These are phyloP conservation scores for Falco concolor DNA, from an alignment of 2,797 vertebrate genomes.

Conservation along the genomic window DNA sequence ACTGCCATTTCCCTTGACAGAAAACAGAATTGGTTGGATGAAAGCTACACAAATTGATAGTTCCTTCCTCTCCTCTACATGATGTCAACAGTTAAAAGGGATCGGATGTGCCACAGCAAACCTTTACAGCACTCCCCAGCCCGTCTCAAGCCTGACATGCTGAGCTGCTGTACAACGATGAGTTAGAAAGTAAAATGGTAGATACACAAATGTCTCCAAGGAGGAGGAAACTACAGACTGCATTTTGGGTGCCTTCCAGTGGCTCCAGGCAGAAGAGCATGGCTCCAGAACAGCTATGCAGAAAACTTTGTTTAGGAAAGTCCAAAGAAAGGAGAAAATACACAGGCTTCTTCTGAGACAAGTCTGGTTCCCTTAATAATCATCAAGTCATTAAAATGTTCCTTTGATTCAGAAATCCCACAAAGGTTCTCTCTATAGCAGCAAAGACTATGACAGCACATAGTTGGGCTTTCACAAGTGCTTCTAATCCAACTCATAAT, in stretches of 20 bases:
- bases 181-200: neutral
- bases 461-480: neutral
- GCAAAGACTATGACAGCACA: neutral
- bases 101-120: conserved; percentile 79
- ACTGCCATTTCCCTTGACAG: conserved; percentile 76
- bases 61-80: conserved; percentile 82
- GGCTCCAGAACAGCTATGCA: neutral
- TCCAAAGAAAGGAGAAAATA: neutral
- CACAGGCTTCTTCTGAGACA: neutral
- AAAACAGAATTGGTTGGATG: conserved; percentile 74
- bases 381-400: neutral
- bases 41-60: conserved; percentile 79
- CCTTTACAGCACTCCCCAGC: conserved; percentile 23
- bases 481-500: neutral
- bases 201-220: neutral
- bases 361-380: neutral
- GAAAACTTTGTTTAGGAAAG: neutral
- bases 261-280: neutral
- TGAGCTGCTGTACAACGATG: neutral
- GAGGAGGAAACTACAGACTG: neutral
- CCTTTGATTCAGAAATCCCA: neutral
- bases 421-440: conserved; percentile 14
- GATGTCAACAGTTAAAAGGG: conserved; percentile 77
- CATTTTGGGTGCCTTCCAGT: neutral
- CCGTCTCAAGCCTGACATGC: neutral